phyloP scores from a whole-genome alignment of 2,888 invertebrate genomes.

The Unio delphinus region DNA sequence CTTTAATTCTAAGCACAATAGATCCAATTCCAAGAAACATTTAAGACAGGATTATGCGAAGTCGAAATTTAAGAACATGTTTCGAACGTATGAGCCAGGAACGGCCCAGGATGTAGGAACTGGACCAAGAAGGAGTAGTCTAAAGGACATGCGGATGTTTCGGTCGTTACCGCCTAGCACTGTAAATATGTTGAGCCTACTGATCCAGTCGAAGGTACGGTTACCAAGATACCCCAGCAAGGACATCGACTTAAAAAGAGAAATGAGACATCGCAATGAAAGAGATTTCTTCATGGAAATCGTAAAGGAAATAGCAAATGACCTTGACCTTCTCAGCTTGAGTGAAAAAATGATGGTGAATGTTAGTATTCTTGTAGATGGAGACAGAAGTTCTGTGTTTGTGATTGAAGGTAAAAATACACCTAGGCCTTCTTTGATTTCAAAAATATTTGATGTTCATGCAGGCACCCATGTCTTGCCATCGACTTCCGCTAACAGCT shows the following conservation, averaged over 20 bases:
- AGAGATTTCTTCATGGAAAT: slow-evolving; percentile 74
- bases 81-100: slow-evolving; percentile 70
- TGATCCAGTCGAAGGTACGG: slow-evolving; percentile 74
- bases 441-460: slow-evolving; percentile 74
- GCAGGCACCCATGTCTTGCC: slow-evolving; percentile 73
- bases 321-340: slow-evolving; percentile 73
- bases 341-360: slow-evolving; percentile 74
- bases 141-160: slow-evolving; percentile 75
- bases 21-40: slow-evolving; percentile 73
- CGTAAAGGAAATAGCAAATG: slow-evolving; percentile 75
- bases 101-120: slow-evolving; percentile 47
- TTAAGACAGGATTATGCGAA: slow-evolving; percentile 74
- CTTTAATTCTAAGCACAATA: slow-evolving; percentile 52
- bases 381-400: slow-evolving; percentile 74
- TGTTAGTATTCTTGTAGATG: slow-evolving; percentile 73
- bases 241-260: slow-evolving; percentile 72
- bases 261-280: slow-evolving; percentile 69
- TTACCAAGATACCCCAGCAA: slow-evolving; percentile 73
- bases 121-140: slow-evolving; percentile 71
- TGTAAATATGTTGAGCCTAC: slow-evolving; percentile 73
- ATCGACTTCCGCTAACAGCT: slow-evolving; percentile 64
- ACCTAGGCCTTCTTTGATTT: slow-evolving; percentile 72
- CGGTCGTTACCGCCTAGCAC: slow-evolving; percentile 74
- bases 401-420: slow-evolving; percentile 72
- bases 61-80: slow-evolving; percentile 73